Evolutionary conservation across 2,113 vertebrate genomes (phyloP).

Genomic region (Platanista minor): DNA sequence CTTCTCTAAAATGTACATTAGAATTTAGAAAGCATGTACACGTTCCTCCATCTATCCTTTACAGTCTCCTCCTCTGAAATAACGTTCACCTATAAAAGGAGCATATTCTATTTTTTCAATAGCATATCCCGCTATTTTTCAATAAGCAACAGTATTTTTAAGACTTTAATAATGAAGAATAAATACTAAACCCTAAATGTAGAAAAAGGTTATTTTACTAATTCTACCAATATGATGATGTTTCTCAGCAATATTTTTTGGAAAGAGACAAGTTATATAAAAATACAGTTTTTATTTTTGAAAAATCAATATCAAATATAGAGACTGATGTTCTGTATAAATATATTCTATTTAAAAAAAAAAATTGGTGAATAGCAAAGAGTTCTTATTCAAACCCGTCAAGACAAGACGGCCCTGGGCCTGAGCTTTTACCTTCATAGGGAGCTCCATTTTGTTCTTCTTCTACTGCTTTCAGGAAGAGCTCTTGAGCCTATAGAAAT

Average conservation of each 20-base stretch:
- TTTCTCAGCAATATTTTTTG: background rate
- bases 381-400: background rate
- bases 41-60: background rate
- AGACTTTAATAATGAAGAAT: conserved; percentile 12
- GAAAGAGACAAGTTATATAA: background rate
- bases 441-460: conserved; percentile 97
- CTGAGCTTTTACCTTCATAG: conserved; percentile 89
- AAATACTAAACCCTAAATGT: conserved; percentile 8
- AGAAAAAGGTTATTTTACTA: conserved; percentile 9
- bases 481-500: conserved; percentile 90
- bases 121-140: background rate
- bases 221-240: background rate
- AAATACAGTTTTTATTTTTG: background rate
- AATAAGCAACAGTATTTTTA: background rate
- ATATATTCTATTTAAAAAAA: background rate
- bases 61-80: background rate
- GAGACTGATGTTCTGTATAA: background rate
- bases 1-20: conserved; percentile 10
- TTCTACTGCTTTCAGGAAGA: conserved; percentile 96
- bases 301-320: background rate
- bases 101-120: background rate
- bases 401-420: background rate
- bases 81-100: background rate
- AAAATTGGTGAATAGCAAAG: background rate
- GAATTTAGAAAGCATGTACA: background rate